A percentile compares a stretch with the other conserved stretches of the same genome.
These are phyloP conservation scores for Macaria liturata DNA, from an alignment of 2,888 invertebrate species.

Conservation along the genomic window DNA sequence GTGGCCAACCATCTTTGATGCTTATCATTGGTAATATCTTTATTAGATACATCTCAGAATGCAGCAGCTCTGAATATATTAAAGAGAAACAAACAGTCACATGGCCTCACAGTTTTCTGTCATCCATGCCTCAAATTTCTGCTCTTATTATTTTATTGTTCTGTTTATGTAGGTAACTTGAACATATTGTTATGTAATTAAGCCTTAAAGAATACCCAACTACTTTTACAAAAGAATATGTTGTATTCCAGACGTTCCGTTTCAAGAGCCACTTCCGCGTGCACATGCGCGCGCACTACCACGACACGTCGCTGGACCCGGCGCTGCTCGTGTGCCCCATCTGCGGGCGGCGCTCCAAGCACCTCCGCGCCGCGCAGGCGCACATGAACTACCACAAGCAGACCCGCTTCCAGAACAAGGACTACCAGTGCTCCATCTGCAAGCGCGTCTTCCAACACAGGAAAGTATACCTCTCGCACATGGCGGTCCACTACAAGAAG, in stretches of 20 bases:
- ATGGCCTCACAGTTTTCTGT: too few species aligned
- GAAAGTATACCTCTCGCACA: slow-evolving; percentile 73
- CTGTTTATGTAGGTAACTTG: too few species aligned
- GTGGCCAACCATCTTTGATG: too few species aligned
- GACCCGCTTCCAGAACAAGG: slow-evolving; percentile 72
- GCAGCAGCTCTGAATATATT: too few species aligned
- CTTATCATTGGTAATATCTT: too few species aligned
- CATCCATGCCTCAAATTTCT: too few species aligned
- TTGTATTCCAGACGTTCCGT: slow-evolving; percentile 65
- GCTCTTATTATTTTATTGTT: too few species aligned
- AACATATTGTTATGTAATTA: too few species aligned
- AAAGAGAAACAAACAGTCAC: too few species aligned
- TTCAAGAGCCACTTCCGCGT: slow-evolving; percentile 73
- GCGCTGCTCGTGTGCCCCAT: slow-evolving; percentile 66
- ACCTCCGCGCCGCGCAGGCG: slow-evolving; percentile 72
- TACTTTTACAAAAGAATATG: too few species aligned
- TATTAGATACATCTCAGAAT: too few species aligned
- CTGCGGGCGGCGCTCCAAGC: slow-evolving; percentile 73
- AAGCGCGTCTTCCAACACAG: slow-evolving; percentile 70
- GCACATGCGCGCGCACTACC: slow-evolving; percentile 75
- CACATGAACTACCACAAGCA: slow-evolving; percentile 79
- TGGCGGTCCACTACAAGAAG: slow-evolving; percentile 74
- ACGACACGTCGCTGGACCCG: slow-evolving; percentile 68
- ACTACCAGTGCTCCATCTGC: slow-evolving; percentile 78
- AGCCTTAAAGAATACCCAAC: too few species aligned